These are phyloP conservation scores for Nannoperca obscura DNA, from an alignment of 2,797 vertebrate genomes.

Conservation along the genomic window DNA sequence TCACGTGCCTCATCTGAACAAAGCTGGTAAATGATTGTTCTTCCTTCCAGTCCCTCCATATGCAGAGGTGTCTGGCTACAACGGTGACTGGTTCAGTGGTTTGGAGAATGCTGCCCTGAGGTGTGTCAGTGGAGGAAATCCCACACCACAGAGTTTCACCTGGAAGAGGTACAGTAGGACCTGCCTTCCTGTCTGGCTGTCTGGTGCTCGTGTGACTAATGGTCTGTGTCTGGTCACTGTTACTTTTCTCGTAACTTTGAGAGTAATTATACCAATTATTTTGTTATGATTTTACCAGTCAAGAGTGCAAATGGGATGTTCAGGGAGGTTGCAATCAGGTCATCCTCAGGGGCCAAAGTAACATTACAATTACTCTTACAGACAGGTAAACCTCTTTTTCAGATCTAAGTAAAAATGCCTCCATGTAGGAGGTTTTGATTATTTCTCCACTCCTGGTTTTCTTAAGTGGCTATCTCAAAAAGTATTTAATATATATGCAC, in stretches of 20 bases:
- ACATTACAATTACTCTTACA: neutral
- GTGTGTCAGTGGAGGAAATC: slow-evolving; percentile 90
- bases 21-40: slow-evolving; percentile 8
- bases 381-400: neutral
- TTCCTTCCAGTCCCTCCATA: slow-evolving; percentile 86
- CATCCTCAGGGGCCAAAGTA: neutral
- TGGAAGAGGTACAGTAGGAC: slow-evolving; percentile 88
- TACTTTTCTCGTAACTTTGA: slow-evolving; percentile 18
- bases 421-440: neutral
- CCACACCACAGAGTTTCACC: slow-evolving; percentile 87
- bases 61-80: slow-evolving; percentile 85
- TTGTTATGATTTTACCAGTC: neutral
- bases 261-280: slow-evolving; percentile 25
- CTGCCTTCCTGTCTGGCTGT: slow-evolving; percentile 43
- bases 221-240: slow-evolving; percentile 57
- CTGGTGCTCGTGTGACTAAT: slow-evolving; percentile 61
- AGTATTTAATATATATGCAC: neutral
- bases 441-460: neutral
- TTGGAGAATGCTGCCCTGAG: slow-evolving; percentile 85
- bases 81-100: slow-evolving; percentile 85
- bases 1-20: neutral
- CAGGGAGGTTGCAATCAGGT: slow-evolving; percentile 13
- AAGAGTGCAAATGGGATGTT: neutral
- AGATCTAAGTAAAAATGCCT: neutral
- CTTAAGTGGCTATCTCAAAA: neutral